Percentiles rank a stretch among this genome's conserved stretches.
Conservation (phyloP, 1,140 invertebrate genomes). For the Hypothenemus hampei region DNA sequence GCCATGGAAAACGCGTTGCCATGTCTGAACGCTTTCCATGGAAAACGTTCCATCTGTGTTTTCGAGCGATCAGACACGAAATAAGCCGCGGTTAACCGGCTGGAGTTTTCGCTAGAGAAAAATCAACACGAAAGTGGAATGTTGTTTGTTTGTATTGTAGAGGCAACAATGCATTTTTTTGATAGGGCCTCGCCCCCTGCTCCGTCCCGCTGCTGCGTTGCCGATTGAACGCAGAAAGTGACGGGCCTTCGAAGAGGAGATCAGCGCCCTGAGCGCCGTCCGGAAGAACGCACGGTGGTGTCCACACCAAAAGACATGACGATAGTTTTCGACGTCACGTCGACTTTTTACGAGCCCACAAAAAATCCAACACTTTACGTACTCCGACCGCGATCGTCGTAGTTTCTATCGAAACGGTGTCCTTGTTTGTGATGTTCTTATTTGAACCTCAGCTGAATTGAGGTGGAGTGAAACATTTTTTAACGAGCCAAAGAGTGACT, state of each 20-base stretch:
- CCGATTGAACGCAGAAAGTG: constrained; percentile 5
- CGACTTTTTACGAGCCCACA: too few species aligned
- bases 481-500: too few species aligned
- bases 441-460: too few species aligned
- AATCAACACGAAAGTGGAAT: too few species aligned
- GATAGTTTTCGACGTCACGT: not conserved
- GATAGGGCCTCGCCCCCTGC: constrained; percentile 8
- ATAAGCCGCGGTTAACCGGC: not conserved
- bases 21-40: not conserved
- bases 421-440: too few species aligned
- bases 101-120: not conserved
- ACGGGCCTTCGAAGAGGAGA: not conserved
- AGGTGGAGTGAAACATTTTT: too few species aligned
- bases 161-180: not conserved
- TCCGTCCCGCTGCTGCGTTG: constrained; percentile 11
- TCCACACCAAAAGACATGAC: constrained; percentile 1
- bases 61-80: too few species aligned
- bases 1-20: constrained; percentile 1
- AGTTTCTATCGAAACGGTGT: too few species aligned
- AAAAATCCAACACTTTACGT: too few species aligned
- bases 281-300: constrained; percentile 1
- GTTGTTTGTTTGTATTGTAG: too few species aligned
- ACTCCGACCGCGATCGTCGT: too few species aligned
- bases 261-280: not conserved
- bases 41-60: not conserved